Evolutionary conservation across 2,113 vertebrate species (phyloP), one percentile per base, ranked within the genome.

Genomic region (Smithornis capensis): DNA sequence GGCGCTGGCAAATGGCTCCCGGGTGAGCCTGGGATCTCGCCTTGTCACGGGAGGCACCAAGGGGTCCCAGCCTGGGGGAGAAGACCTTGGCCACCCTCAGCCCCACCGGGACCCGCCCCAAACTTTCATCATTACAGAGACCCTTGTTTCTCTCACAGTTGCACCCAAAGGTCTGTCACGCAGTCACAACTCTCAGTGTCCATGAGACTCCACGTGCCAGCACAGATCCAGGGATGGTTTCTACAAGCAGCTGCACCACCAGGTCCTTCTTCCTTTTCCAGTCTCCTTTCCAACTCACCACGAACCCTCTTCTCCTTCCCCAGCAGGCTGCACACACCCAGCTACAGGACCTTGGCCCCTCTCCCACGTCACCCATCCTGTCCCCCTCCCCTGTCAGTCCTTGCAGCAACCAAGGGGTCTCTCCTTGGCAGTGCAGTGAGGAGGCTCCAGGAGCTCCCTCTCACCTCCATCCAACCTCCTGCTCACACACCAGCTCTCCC

Each of bases 151-250:
- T 71, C 69, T 64, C 52, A 29, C 0, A 1, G 68, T 77, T 52
- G 42, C 47, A n/a, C 29, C 29, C 64, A 23, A n/a, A 83, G 35
- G 5, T 70, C 59, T 4, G 3, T 12, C 28, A 10, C 1, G 10
- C 78, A 23, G 6, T 4, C 49, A 25, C 37, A 40, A 2, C 74
- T 53, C 22, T 4, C 29, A 3, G 12, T 3, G 29, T 9, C 40
- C 47, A 2, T 0, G 3, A 18, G 70, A 10, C n/a, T 31, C 4
- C 3, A 0, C 0, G 1, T 0, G 1, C 78, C 2, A 1, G 52
- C 47, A 42, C 35, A 35, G 75, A 12, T 9, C 37, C 49, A 7
- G 62, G 67, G 62, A 29, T 1, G 16, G 40, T 31, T 92, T 63
- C 33, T 7, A 2, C 0, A 3, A 15, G 71, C 67, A 38, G n/a